Evolutionary conservation across 2,113 vertebrate genomes (phyloP).

Genomic region (Eptesicus fuscus): DNA sequence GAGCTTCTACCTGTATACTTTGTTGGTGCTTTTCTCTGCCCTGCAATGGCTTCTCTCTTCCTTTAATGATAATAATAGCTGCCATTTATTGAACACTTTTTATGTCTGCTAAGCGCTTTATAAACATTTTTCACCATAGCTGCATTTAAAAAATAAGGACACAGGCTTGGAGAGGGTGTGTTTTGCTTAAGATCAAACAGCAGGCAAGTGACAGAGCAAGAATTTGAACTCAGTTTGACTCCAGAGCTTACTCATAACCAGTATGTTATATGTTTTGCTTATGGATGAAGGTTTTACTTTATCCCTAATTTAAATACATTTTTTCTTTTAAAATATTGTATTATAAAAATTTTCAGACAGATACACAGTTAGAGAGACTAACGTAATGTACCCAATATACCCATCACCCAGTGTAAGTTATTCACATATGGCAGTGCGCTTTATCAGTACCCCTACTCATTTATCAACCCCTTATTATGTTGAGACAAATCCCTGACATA

Average conservation of each 20-base stretch:
- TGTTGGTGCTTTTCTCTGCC: slow-evolving; percentile 10
- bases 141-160: slow-evolving; percentile 3
- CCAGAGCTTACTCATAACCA: neutral
- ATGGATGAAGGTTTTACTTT: neutral
- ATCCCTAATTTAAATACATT: neutral
- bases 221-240: slow-evolving; percentile 22
- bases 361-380: neutral
- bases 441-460: neutral
- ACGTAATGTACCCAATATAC: neutral
- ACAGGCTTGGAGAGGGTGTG: neutral
- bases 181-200: slow-evolving; percentile 34
- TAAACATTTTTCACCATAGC: neutral
- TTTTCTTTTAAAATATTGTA: slow-evolving; percentile 40
- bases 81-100: neutral
- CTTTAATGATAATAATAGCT: slow-evolving; percentile 39
- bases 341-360: neutral
- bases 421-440: neutral
- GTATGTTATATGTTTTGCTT: neutral
- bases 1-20: neutral
- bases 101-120: neutral
- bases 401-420: neutral
- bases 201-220: neutral
- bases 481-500: neutral
- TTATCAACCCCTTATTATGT: neutral
- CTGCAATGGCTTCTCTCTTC: neutral